Conservation (phyloP, 2,888 invertebrate genomes). For the Congeria kusceri region DNA sequence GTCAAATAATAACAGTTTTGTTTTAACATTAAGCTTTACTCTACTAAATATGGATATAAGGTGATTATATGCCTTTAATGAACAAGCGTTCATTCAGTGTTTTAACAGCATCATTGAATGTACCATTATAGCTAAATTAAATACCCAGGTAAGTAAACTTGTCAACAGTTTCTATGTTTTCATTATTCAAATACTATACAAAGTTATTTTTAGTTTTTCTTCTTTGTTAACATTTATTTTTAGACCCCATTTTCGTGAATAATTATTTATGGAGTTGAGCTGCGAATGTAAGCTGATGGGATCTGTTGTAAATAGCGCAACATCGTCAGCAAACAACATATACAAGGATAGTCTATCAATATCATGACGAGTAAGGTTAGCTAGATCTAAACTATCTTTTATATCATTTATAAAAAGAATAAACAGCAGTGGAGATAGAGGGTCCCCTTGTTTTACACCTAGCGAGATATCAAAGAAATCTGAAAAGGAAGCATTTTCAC, state of each 20-base stretch:
- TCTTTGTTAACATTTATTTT: conserved; percentile 25
- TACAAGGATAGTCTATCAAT: conserved; percentile 8
- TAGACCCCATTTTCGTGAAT: conserved; percentile 22
- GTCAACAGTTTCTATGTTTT: conserved; percentile 8
- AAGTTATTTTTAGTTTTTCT: not conserved
- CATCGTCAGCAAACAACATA: conserved; percentile 25
- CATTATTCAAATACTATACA: not conserved
- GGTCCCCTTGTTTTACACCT: conserved; percentile 30
- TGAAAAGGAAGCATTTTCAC: not conserved
- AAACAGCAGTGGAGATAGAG: conserved; percentile 26
- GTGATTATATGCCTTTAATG: too few species aligned
- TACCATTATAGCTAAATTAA: conserved; percentile 5
- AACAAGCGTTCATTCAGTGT: conserved; percentile 1
- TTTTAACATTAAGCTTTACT: conserved; percentile 9
- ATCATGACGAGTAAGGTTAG: conserved; percentile 8
- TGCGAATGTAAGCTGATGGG: too few species aligned
- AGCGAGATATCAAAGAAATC: conserved; percentile 14
- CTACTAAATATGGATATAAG: conserved; percentile 16
- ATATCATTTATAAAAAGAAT: conserved; percentile 33
- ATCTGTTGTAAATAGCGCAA: too few species aligned
- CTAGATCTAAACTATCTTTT: conserved; percentile 1
- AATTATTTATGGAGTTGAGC: conserved; percentile 1
- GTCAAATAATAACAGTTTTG: conserved; percentile 7
- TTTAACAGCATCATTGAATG: conserved; percentile 11
- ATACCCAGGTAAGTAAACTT: conserved; percentile 11